A percentile compares a stretch with the other conserved stretches of the same genome.
These are phyloP conservation scores for Mallotus villosus DNA, from an alignment of 2,797 vertebrate genomes.

Conservation along the genomic window DNA sequence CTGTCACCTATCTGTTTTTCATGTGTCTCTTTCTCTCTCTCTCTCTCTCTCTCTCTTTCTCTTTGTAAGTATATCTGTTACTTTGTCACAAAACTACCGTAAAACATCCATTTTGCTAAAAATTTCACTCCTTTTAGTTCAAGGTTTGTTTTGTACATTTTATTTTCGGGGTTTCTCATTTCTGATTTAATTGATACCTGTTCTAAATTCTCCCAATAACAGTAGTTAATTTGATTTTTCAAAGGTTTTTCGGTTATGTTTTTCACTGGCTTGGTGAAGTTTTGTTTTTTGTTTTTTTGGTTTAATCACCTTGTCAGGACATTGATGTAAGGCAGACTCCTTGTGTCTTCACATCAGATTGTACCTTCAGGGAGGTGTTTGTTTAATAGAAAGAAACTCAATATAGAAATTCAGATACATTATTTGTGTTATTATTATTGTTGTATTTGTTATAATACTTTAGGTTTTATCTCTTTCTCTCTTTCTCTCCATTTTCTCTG, in stretches of 20 bases:
- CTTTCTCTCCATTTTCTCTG: constrained; percentile 4
- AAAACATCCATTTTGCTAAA: no score
- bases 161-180: no score
- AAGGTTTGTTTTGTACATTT: no score
- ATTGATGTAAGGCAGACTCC: constrained; percentile 1
- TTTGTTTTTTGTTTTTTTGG: neutral
- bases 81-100: no score
- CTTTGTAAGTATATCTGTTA: neutral
- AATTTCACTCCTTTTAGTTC: neutral
- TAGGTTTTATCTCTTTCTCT: neutral
- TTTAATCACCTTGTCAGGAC: neutral
- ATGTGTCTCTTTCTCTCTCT: constrained; percentile 12
- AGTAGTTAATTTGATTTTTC: no score
- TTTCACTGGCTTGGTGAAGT: neutral
- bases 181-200: no score
- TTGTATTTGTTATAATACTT: no score
- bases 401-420: constrained; percentile 8
- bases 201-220: no score
- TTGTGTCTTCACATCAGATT: constrained; percentile 19
- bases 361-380: neutral
- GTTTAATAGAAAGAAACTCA: neutral
- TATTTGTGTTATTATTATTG: constrained; percentile 2
- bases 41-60: constrained; percentile 8
- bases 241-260: no score
- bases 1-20: no score